Base-by-base conservation (phyloP, 2,888 invertebrate species). In the Cheilosia pagana region DNA sequence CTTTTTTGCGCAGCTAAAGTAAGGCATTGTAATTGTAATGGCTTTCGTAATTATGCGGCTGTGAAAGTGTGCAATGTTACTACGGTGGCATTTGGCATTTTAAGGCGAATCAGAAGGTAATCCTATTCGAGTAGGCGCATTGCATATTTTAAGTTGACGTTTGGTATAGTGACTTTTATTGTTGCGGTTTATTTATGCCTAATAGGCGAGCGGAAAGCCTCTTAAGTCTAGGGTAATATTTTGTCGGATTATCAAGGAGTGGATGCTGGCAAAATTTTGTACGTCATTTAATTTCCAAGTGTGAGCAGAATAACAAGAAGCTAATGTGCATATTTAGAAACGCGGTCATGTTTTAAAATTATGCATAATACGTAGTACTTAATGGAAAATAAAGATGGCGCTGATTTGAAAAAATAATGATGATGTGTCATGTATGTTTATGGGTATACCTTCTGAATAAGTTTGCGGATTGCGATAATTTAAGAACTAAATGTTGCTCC, bases 61-160 rank as follows among this genome's bases (percentile, higher is more conserved):
- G 14, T 39, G 59, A n/a, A n/a, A 43, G 8, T 39, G 21, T 7
- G 14, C 14, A 57, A n/a, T 14, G 5, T 43, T 16, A 12, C n/a
- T 41, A 43, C 59, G 23, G 8, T 25, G 41, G 7, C 41, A 59
- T 12, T 7, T 25, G 41, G 7, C 41, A 59, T 28, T 41, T 28
- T 41, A 41, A 59, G 21, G 16, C 25, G 23, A 10, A 25, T 25
- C 23, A 25, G 4, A 23, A 41, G 41, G 6, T 45, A 45, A 41
- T 25, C 41, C 59, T 59, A 23, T 23, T 59, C 41, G 41, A 41
- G 21, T 39, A 39, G 57, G 57, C 21, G 59, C n/a, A 25, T 41
- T 43, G 10, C 21, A 57, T 57, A 28, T 28, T 28, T 43, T 41
- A 23, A 35, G 19, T 19, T 31, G 6, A 31, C 10, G 12, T 5